Base-by-base conservation (phyloP, 1,140 invertebrate species). In the Drosophila serrata region DNA sequence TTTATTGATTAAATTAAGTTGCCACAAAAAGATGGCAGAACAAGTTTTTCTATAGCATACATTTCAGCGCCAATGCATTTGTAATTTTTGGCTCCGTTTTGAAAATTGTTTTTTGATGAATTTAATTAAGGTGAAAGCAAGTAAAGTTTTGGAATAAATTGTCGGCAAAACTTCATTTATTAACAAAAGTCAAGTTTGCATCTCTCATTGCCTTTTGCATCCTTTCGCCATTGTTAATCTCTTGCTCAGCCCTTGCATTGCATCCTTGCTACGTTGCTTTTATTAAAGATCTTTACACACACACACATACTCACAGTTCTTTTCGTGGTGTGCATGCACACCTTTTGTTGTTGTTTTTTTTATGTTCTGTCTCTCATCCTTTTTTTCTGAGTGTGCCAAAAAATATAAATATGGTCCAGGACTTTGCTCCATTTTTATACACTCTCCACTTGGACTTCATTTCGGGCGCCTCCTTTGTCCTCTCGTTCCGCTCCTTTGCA, bases 381-480 rank as follows among this genome's bases (percentile, higher is more conserved):
- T 29, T 24, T 15, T 45, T 42, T 64, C 43, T 37, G 49, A 64
- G 51, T 81, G 69, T 53, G 51, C 61, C 57, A 70, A 73, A 82
- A 82, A 82, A 85, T 84, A 86, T 86, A 86, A 87, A 86, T 87
- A 82, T 87, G 82, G 81, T 86, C 42, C 79, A 87, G 61, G 75
- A 70, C 75, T 81, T 82, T 79, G 68, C 79, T 75, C 82, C 79
- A 86, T 79, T 82, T 85, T 86, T 79, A 87, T 86, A 72, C 69
- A 79, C 82, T 81, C 82, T 57, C 63, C 82, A 61, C 42, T 31
- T 33, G 65, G 65, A 68, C 60, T 55, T 59, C 61, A 49, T 46
- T 63, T 39, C 35, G 49, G 22, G 8, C 27, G 5, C 12, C 35
- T 43, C 40, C 37, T 19, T 53, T 42, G 19, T 37, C 39, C 15